Conservation (phyloP, 2,888 invertebrate species). For the Formica aserva region DNA sequence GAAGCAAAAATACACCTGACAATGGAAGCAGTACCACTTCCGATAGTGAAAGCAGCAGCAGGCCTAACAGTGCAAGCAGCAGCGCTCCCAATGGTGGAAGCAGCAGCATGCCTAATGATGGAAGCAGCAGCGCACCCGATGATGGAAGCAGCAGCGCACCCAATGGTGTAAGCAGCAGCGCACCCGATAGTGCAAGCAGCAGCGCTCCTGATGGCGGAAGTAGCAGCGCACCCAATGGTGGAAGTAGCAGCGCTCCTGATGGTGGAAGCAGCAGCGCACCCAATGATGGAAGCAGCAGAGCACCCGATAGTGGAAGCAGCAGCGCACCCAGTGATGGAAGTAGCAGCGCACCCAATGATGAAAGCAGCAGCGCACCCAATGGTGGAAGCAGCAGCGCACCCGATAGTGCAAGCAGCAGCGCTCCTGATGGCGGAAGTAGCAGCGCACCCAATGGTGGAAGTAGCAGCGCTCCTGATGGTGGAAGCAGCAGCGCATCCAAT, state of each 20-base stretch:
- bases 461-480: not conserved
- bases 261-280: not conserved
- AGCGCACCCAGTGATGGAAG: not conserved
- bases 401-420: not conserved
- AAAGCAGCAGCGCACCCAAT: not conserved
- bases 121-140: not conserved
- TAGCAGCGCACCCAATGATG: not conserved
- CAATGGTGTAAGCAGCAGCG: not conserved
- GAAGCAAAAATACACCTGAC: not conserved
- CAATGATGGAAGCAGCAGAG: not conserved
- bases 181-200: not conserved
- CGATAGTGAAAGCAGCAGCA: not conserved
- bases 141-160: not conserved
- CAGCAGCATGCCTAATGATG: not conserved
- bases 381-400: not conserved
- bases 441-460: not conserved
- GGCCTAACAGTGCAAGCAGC: not conserved
- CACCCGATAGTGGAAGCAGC: not conserved
- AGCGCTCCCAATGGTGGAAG: not conserved
- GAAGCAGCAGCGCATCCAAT: not conserved
- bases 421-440: not conserved
- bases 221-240: not conserved
- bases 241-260: not conserved
- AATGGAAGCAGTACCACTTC: not conserved
- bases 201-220: not conserved